These are phyloP conservation scores for Hepsetus odoe DNA, from an alignment of 2,113 vertebrate genomes.

Conservation along the genomic window DNA sequence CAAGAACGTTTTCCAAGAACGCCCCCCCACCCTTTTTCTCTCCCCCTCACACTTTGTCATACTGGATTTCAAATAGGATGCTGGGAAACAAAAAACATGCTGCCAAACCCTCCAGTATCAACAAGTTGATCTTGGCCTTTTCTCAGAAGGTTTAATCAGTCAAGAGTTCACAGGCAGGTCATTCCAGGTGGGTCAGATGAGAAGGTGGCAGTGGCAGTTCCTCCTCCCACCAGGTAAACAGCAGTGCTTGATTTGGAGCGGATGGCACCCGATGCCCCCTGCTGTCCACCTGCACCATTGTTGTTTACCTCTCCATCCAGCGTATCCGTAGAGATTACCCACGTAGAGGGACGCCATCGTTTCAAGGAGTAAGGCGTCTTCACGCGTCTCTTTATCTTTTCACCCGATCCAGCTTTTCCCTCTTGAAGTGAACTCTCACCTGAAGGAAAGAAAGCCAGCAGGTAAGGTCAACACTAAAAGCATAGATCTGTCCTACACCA, in stretches of 20 bases:
- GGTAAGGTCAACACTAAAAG: not conserved
- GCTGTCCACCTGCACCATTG: constrained; percentile 55
- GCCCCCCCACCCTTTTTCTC: constrained; percentile 59
- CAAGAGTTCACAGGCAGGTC: constrained; percentile 46
- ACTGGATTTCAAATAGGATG: constrained; percentile 52
- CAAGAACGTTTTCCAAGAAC: constrained; percentile 66
- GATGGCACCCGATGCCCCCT: constrained; percentile 55
- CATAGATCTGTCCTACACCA: not conserved
- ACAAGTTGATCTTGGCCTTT: constrained; percentile 20
- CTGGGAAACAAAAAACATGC: constrained; percentile 64
- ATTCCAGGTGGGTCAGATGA: constrained; percentile 58
- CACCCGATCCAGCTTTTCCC: constrained; percentile 84
- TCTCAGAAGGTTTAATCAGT: constrained; percentile 17
- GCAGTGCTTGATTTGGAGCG: constrained; percentile 92
- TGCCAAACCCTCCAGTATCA: constrained; percentile 32
- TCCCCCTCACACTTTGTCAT: constrained; percentile 58
- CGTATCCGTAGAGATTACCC: constrained; percentile 92
- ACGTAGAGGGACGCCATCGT: constrained; percentile 94
- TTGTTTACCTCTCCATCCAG: constrained; percentile 90
- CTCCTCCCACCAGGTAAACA: constrained; percentile 88
- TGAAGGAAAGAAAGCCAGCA: constrained; percentile 54
- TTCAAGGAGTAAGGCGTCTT: constrained; percentile 98
- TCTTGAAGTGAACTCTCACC: constrained; percentile 81
- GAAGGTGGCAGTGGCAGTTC: constrained; percentile 84
- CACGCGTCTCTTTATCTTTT: constrained; percentile 98